A percentile compares a stretch with the other conserved stretches of the same genome.
These are phyloP conservation scores for Germaria angustata DNA, from an alignment of 2,888 invertebrate species.

Conservation along the genomic window DNA sequence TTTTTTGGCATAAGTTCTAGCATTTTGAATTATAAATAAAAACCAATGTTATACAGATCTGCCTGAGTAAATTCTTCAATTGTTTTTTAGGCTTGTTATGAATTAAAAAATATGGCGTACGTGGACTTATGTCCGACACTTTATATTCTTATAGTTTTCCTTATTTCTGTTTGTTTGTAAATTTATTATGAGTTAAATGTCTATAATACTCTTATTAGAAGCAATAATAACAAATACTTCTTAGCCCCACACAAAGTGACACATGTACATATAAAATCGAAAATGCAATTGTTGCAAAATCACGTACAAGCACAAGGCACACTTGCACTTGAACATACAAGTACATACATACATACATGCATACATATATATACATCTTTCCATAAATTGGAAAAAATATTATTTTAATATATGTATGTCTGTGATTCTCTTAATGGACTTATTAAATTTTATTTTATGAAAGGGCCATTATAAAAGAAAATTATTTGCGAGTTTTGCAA, in stretches of 20 bases:
- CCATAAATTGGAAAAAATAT: conserved; percentile 13
- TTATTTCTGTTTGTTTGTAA: background rate
- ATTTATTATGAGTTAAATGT: conserved; percentile 23
- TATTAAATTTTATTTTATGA: conserved; percentile 45
- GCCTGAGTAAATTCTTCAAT: no score
- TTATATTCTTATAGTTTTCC: no score
- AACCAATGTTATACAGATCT: no score
- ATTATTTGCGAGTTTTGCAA: background rate
- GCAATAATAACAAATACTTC: conserved; percentile 8
- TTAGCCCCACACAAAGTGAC: background rate
- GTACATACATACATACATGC: background rate
- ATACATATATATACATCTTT: background rate
- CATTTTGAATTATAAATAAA: no score
- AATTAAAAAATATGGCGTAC: no score
- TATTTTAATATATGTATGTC: conserved; percentile 54
- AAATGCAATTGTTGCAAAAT: conserved; percentile 62
- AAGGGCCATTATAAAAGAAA: conserved; percentile 17
- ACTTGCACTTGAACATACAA: background rate
- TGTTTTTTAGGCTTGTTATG: no score
- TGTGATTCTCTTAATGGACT: conserved; percentile 51
- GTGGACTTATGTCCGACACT: no score
- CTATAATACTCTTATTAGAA: conserved; percentile 54
- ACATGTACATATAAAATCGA: conserved; percentile 1
- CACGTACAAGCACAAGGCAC: conserved; percentile 46
- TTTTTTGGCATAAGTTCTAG: no score